Evolutionary conservation across 2,888 invertebrate species (phyloP).

Genomic region (Belgica antarctica): DNA sequence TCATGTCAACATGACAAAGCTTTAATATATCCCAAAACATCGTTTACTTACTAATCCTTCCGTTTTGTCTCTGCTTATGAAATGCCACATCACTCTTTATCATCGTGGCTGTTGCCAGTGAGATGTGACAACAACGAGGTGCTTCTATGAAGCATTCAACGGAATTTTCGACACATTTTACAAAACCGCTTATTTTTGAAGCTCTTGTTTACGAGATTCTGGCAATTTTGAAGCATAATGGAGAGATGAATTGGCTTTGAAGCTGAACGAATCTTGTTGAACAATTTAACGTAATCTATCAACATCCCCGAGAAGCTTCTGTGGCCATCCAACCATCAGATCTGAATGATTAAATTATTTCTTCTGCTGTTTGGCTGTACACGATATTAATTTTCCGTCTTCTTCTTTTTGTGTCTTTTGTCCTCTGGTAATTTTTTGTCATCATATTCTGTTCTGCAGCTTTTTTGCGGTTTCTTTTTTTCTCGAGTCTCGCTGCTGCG

Average conservation of each 20-base stretch:
- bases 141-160: too few species aligned
- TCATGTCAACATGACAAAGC: background rate
- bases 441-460: background rate
- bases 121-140: constrained; percentile 12
- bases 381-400: constrained; percentile 20
- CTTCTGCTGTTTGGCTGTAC: background rate
- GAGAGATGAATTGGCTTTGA: too few species aligned
- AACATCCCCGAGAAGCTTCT: too few species aligned
- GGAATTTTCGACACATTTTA: too few species aligned
- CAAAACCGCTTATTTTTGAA: too few species aligned
- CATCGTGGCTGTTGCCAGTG: background rate
- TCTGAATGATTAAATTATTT: constrained; percentile 18
- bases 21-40: background rate
- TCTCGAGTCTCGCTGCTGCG: too few species aligned
- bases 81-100: background rate
- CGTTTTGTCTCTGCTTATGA: constrained; percentile 10
- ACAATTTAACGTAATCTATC: too few species aligned
- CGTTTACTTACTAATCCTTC: background rate
- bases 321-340: too few species aligned
- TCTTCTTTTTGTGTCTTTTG: constrained; percentile 2
- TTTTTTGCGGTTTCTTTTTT: background rate
- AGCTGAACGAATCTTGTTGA: too few species aligned
- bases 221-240: too few species aligned
- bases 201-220: too few species aligned
- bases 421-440: constrained; percentile 13